These are phyloP conservation scores for Megaceryle alcyon DNA, from an alignment of 2,797 vertebrate genomes.

Conservation along the genomic window DNA sequence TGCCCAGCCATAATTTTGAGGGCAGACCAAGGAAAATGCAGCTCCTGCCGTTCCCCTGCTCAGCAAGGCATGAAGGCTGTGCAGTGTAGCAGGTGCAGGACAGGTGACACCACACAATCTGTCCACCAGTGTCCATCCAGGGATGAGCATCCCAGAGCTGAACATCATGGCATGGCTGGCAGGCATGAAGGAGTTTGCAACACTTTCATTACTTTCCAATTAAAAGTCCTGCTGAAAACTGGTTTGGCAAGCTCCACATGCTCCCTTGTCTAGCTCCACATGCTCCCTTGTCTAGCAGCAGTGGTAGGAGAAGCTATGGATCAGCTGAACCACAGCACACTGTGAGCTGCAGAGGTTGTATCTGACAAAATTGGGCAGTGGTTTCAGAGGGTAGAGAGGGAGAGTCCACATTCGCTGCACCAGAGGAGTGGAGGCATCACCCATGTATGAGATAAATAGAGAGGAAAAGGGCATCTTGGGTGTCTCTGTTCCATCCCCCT, in stretches of 20 bases:
- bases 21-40: accelerated
- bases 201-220: neutral
- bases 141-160: accelerated
- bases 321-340: neutral
- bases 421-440: neutral
- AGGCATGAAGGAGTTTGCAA: neutral
- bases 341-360: neutral
- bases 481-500: accelerated
- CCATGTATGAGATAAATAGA: neutral
- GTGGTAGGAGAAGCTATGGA: neutral
- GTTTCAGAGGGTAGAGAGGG: neutral
- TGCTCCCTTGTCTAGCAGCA: neutral
- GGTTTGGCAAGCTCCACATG: neutral
- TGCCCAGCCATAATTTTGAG: neutral
- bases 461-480: accelerated
- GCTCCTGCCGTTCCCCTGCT: neutral
- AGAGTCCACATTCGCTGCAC: neutral
- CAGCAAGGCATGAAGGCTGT: neutral
- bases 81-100: neutral
- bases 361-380: accelerated
- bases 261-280: neutral
- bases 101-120: accelerated
- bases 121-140: neutral
- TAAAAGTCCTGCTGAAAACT: neutral
- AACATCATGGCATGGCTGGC: accelerated